Evolutionary conservation across 2,888 invertebrate species (phyloP), one percentile per base, ranked within the genome.

Genomic region (Morpho deidamia): DNA sequence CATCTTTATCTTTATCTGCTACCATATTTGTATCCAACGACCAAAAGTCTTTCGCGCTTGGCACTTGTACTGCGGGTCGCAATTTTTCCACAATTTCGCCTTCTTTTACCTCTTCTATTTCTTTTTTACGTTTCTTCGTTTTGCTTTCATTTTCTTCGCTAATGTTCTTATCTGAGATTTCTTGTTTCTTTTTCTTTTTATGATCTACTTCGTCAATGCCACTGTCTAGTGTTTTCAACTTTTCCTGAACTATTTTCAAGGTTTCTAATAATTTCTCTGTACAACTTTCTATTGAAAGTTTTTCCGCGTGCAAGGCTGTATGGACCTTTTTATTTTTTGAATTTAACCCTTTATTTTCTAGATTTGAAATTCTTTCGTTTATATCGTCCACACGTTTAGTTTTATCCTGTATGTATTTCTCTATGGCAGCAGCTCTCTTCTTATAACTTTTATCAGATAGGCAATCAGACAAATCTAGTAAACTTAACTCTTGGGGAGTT

Each of bases 11-110:
- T 1, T 56, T 63, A 40, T 67, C 67, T 0, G 60, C 9, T 8
- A 60, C 51, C 8, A 45, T 58, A 0, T 71, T 71, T 5, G 61
- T 58, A 33, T 63, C 65, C 0, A 65, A 62, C 0, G 76, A 64
- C 82, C 88, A 89, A 60, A 88, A 88, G 7, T 83, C 84, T 45
- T 86, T 82, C 7, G 71, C 81, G 64, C 86, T 86, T 0, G 89
- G 85, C 41, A 77, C 72, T 10, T 81, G 77, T 1, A 89, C 53
- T 3, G 67, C 81, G 0, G 86, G 78, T 60, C 76, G 72, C 5
- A 78, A 60, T 40, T 67, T 76, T 4, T 77, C 76, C 7, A 72
- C 64, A 1, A 77, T 66, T 56, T 61, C 46, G 40, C 60, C 55
- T 49, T 66, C 66, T 38, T 73, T 71, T 41, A 64, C 59, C 48